Evolutionary conservation across 2,888 invertebrate genomes (phyloP).

Genomic region (Orchesellides sinensis): DNA sequence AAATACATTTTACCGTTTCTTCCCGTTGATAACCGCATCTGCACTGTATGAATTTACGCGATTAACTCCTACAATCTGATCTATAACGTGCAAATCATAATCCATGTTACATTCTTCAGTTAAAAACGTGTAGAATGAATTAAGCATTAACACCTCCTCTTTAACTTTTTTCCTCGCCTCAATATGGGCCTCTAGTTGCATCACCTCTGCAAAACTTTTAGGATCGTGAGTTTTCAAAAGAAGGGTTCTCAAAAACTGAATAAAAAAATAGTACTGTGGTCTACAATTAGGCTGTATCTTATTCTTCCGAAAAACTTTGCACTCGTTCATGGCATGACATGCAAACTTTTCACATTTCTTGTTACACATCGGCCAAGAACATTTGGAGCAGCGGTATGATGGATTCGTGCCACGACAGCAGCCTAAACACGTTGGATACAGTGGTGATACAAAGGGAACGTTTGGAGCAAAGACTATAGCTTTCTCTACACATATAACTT

Average conservation of each 20-base stretch:
- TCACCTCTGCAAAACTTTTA: conserved; percentile 31
- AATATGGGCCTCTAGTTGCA: conserved; percentile 58
- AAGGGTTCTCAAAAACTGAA: conserved; percentile 54
- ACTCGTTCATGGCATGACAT: conserved; percentile 56
- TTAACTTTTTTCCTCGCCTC: conserved; percentile 22
- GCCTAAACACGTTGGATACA: conserved; percentile 65
- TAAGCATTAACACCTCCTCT: conserved; percentile 44
- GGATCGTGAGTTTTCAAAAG: conserved; percentile 43
- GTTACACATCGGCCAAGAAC: conserved; percentile 64
- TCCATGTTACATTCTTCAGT: conserved; percentile 59
- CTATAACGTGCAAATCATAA: conserved; percentile 48
- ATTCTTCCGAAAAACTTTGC: conserved; percentile 63
- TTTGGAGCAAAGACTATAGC: conserved; percentile 44
- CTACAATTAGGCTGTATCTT: conserved; percentile 38
- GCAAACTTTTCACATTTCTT: conserved; percentile 61
- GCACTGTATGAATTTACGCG: conserved; percentile 64
- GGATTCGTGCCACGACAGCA: conserved; percentile 55
- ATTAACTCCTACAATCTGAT: conserved; percentile 59
- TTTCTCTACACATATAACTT: conserved; percentile 46
- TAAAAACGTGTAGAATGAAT: conserved; percentile 53
- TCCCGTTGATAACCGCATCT: conserved; percentile 53
- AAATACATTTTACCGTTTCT: too few species aligned
- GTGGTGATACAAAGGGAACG: conserved; percentile 2
- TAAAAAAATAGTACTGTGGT: conserved; percentile 63
- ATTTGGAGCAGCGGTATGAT: conserved; percentile 48